Evolutionary conservation across 2,888 invertebrate genomes (phyloP).

Genomic region (Scelioninae gen. 1): DNA sequence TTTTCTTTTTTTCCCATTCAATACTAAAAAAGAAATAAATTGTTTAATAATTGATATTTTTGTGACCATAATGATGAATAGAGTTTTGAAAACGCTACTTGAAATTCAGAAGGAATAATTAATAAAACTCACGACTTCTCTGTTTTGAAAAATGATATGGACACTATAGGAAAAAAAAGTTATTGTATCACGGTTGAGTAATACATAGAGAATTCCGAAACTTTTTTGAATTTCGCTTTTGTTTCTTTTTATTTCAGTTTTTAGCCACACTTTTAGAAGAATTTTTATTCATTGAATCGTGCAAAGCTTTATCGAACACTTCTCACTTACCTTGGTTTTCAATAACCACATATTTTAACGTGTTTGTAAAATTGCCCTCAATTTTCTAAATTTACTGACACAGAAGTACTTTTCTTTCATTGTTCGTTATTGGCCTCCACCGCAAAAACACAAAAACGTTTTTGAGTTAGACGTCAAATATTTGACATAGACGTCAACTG

Average conservation of each 20-base stretch:
- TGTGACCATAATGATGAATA: conserved; percentile 8
- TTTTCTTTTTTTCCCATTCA: neutral
- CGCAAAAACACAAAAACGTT: conserved; percentile 41
- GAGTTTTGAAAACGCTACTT: conserved; percentile 16
- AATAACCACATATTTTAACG: conserved; percentile 50
- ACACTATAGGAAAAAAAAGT: neutral
- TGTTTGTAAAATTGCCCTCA: conserved; percentile 58
- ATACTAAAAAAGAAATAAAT: conserved; percentile 23
- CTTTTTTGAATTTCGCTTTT: too few relatives aligned
- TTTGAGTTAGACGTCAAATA: conserved; percentile 55
- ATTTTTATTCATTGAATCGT: conserved; percentile 26
- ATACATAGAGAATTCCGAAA: conserved; percentile 23
- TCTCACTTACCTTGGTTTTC: conserved; percentile 50
- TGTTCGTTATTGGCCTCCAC: conserved; percentile 36
- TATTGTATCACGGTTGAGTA: neutral
- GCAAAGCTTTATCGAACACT: conserved; percentile 31
- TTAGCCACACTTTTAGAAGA: neutral
- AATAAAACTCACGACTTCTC: neutral
- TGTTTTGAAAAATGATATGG: conserved; percentile 7
- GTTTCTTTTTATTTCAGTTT: conserved; percentile 16
- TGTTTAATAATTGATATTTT: conserved; percentile 19
- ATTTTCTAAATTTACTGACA: conserved; percentile 61
- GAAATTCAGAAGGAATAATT: conserved; percentile 1
- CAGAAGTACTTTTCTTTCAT: conserved; percentile 62
- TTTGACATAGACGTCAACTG: conserved; percentile 60